These are phyloP conservation scores for Poeciliopsis turneri DNA, from an alignment of 2,797 vertebrate species.

Conservation along the genomic window DNA sequence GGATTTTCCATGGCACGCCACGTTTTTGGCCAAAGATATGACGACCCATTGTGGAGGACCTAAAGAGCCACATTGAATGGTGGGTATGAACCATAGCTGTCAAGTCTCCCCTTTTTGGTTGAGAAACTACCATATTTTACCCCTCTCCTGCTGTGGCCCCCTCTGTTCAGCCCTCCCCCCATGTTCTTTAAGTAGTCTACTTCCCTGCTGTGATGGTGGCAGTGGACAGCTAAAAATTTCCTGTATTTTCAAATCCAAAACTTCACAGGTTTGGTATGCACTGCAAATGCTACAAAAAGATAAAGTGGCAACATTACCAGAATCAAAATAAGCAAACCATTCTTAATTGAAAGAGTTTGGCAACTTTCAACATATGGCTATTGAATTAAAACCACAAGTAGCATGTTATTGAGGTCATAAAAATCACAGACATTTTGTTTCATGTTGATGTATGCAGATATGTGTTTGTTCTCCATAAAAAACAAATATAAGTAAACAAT, in stretches of 20 bases:
- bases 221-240: no score
- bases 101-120: no score
- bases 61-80: background rate
- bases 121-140: no score
- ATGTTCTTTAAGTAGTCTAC: no score
- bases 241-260: no score
- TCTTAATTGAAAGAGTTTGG: background rate
- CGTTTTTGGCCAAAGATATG: background rate
- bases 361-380: background rate
- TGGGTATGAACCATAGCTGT: background rate
- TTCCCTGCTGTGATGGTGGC: no score
- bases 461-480: background rate
- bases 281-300: background rate
- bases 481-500: background rate
- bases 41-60: background rate
- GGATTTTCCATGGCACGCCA: background rate
- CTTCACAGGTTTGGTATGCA: no score
- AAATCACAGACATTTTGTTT: background rate
- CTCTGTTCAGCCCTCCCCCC: no score
- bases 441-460: background rate
- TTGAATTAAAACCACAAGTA: background rate
- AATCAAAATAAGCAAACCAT: background rate
- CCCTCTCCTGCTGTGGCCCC: no score
- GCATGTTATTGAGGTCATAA: background rate
- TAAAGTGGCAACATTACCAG: background rate